Evolutionary conservation across 2,888 invertebrate genomes (phyloP), one percentile per base, ranked within the genome.

Genomic region (Amphiduros pacificus): DNA sequence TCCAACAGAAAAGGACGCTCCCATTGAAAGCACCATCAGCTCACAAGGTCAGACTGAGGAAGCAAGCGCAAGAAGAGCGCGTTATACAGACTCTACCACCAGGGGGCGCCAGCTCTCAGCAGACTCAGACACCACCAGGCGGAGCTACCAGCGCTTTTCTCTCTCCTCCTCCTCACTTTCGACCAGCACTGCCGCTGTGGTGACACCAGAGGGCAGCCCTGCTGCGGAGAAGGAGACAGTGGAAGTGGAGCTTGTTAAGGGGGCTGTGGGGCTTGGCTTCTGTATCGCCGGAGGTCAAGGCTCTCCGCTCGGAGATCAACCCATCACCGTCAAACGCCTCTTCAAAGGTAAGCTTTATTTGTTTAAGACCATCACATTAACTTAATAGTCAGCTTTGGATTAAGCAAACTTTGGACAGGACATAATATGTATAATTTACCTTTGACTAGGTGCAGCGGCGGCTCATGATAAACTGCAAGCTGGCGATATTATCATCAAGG

Each of bases 281-380:
- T 94, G 94, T 74, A 88, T 96, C 68, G 94, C 95, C 76, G 96
- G 96, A 57, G 96, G 96, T 54, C 89, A 90, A 71, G 93, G 56
- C 48, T 29, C 56, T 29, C 56, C 56, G 48, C 86, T 89, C 64
- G 96, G 96, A 27, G 93, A 95, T 83, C 87, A 89, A 74, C 94
- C 95, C 52, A 87, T 96, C 66, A 88, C 90, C 57, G 89, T 96
- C 74, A 95, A 94, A 84, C 93, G 94, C 85, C 89, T 96, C 72
- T 96, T 95, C 80, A 92, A 92, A 86, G 94, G 95, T 94, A 9
- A 44, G 44, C 22, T 44, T 6, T 44, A 5, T 44, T 44, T 44
- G 36, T 36, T 36, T 9, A 17, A 17, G 36, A 36, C 17, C 9
- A 36, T 36, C 17, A 36, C 36, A 36, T 11, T 36, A 11, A 36